Percentiles rank a stretch among this genome's conserved stretches.
These are phyloP conservation scores for Lithosia quadra DNA, from an alignment of 2,888 invertebrate species.

Conservation along the genomic window DNA sequence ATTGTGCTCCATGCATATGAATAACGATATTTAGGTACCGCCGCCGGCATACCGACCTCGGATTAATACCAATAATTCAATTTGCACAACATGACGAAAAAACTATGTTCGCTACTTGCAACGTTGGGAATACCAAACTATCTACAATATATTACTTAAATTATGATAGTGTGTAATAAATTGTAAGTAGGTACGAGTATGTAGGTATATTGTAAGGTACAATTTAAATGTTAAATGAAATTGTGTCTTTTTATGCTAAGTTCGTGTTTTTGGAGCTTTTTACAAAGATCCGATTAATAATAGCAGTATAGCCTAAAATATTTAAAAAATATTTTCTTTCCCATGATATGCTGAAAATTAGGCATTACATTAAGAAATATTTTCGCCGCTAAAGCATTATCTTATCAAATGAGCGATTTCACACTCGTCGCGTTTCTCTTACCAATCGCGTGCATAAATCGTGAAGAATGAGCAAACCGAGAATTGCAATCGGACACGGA, in stretches of 20 bases:
- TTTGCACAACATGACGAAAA: conserved; percentile 77
- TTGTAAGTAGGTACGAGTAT: too few species aligned
- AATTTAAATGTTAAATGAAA: too few species aligned
- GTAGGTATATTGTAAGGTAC: too few species aligned
- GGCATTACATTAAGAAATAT: conserved; percentile 54
- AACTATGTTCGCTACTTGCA: background rate
- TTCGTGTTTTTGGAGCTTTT: background rate
- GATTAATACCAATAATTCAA: conserved; percentile 76
- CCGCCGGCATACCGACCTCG: conserved; percentile 70
- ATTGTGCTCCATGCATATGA: conserved; percentile 78
- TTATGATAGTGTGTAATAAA: background rate
- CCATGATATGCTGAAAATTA: conserved; percentile 39
- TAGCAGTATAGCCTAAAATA: background rate
- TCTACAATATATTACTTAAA: background rate
- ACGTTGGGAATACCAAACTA: too few species aligned
- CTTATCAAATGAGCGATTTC: conserved; percentile 72
- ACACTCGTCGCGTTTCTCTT: conserved; percentile 72
- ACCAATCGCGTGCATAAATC: conserved; percentile 77
- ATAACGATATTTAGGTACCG: conserved; percentile 75
- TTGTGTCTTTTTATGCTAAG: too few species aligned
- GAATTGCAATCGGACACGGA: conserved; percentile 76
- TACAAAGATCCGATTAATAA: background rate
- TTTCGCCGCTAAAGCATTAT: conserved; percentile 58
- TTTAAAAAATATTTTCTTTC: background rate
- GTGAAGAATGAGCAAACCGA: conserved; percentile 72